Percentiles rank a stretch among this genome's conserved stretches.
Evolutionary conservation across 2,797 vertebrate species (phyloP).

Genomic region (Aphelocoma californica): DNA sequence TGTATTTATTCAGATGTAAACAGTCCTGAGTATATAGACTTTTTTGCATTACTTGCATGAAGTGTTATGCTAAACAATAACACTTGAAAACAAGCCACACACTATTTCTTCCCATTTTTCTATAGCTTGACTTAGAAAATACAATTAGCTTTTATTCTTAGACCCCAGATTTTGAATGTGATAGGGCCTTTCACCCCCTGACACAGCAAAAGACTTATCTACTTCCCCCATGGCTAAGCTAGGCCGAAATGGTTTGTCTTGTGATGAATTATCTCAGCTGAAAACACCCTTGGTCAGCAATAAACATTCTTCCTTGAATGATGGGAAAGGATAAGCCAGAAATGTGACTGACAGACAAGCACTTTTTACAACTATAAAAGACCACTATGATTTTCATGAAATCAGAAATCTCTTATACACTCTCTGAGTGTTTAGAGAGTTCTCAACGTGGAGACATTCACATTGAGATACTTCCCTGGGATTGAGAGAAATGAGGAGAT

Average conservation of each 20-base stretch:
- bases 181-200: neutral
- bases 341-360: neutral
- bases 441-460: neutral
- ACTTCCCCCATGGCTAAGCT: neutral
- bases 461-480: neutral
- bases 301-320: neutral
- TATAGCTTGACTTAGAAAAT: constrained; percentile 21
- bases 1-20: constrained; percentile 45
- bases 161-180: constrained; percentile 15
- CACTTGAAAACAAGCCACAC: neutral
- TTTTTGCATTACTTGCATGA: constrained; percentile 17
- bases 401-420: neutral
- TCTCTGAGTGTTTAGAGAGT: neutral
- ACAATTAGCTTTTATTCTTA: constrained; percentile 30
- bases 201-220: neutral
- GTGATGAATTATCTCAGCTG: neutral
- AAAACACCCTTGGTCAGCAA: neutral
- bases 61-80: neutral
- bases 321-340: neutral
- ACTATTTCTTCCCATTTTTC: neutral
- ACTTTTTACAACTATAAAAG: neutral
- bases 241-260: neutral
- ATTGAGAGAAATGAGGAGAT: neutral
- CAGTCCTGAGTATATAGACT: constrained; percentile 3
- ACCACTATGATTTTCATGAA: neutral